Base-by-base conservation (phyloP, 2,113 vertebrate genomes). In the Alligator mississippiensis region DNA sequence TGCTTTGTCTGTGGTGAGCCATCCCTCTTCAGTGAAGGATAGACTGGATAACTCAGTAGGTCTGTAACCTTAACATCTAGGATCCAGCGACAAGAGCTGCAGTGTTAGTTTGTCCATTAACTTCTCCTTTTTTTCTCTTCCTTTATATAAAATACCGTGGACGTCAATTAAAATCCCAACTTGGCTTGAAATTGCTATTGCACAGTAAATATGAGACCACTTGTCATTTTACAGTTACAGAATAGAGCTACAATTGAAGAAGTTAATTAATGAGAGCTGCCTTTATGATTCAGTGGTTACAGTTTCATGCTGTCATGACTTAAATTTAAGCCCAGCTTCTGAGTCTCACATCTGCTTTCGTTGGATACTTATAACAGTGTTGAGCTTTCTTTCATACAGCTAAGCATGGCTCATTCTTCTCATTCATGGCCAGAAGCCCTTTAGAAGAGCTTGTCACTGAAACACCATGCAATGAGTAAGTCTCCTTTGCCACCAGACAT, bases 171-270 rank as follows among this genome's bases (percentile, higher is more conserved):
- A 90, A 77, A 77, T 80, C 70, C 64, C 18, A 28, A 15, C 5
- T 80, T 87, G 61, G 57, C 81, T 3, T 38, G 15, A 18, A 4
- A 3, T 38, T 77, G 28, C 19, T 82, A 70, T 76, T 38, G 55
- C 5, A 27, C 70, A 82, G 57, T 72, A 79, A 70, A 19, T 55
- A 34, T 82, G 79, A 34, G 84, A 55, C n/a, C 38, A 72, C 86
- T 89, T 79, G 63, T 77, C 81, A 57, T 90, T 95, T 87, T 84
- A 77, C 76, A 83, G 55, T 38, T 82, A 72, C 77, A 74, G 38
- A 91, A 59, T 0, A 89, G 88, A 93, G 54, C 27, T 5, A 11
- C 72, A 30, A 63, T 87, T 92, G 80, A 76, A 34, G 79, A 89
- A 80, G 77, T 6, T 55, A 4, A 66, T 57, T 60, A 85, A 30